Evolutionary conservation across 2,888 invertebrate species (phyloP).

Genomic region (Campoletis raptor): DNA sequence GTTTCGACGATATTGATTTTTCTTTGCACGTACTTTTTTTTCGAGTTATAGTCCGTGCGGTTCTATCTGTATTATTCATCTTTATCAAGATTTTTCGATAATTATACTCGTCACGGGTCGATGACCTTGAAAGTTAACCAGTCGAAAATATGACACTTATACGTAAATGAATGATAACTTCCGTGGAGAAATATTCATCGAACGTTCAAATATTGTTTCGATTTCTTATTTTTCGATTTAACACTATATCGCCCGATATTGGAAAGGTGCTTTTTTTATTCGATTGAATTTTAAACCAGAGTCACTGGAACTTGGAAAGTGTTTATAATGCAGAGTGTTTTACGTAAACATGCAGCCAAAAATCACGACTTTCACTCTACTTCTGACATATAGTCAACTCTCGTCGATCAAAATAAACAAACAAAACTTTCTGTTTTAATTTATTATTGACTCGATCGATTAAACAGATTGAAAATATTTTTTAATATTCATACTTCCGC

Average conservation of each 20-base stretch:
- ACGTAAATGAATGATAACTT: neutral
- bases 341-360: neutral
- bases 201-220: neutral
- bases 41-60: neutral
- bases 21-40: neutral
- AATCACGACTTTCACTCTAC: slow-evolving; percentile 24
- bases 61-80: neutral
- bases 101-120: neutral
- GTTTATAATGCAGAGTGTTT: neutral
- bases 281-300: neutral
- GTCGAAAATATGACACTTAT: neutral
- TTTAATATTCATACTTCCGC: neutral
- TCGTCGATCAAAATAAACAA: neutral
- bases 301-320: slow-evolving; percentile 20
- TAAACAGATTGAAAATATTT: neutral
- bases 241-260: neutral
- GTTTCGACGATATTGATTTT: slow-evolving; percentile 4
- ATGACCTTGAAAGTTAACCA: neutral
- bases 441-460: neutral
- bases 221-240: neutral
- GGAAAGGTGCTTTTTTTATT: neutral
- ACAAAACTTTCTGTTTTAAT: neutral
- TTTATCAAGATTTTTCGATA: neutral
- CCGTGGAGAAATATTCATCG: neutral
- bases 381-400: neutral